phyloP scores from a whole-genome alignment of 2,113 vertebrate genomes.

The Calyptommatus sinebrachiatus region DNA sequence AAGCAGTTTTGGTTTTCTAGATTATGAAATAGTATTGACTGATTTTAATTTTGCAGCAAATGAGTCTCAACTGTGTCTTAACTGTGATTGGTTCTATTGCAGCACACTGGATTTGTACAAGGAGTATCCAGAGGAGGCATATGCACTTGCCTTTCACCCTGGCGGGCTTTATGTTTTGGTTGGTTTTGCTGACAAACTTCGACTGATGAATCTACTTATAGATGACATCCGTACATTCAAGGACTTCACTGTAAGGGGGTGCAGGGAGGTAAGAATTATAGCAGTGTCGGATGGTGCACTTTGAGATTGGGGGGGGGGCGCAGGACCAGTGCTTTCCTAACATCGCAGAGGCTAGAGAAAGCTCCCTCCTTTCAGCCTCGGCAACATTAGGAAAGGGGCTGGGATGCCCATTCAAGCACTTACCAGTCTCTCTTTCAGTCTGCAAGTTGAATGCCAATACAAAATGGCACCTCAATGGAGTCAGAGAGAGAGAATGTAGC shows the following conservation, averaged over 20 bases:
- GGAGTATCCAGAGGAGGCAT: constrained; percentile 86
- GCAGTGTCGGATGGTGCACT: too few species aligned
- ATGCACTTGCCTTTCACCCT: constrained; percentile 88
- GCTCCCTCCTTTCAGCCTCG: too few species aligned
- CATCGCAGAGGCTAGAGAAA: too few species aligned
- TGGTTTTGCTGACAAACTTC: constrained; percentile 91
- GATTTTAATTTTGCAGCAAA: constrained; percentile 10
- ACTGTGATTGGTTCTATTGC: constrained; percentile 40
- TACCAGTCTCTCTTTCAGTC: too few species aligned
- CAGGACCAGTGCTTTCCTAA: too few species aligned
- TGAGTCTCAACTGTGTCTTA: background rate
- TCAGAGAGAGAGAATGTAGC: too few species aligned
- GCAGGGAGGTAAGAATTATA: constrained; percentile 80
- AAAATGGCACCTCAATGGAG: too few species aligned
- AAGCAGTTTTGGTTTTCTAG: too few species aligned
- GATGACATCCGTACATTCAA: constrained; percentile 86
- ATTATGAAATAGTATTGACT: background rate
- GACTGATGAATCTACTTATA: constrained; percentile 87
- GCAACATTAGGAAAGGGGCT: too few species aligned
- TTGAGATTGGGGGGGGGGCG: too few species aligned
- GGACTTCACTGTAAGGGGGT: constrained; percentile 86
- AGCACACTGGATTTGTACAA: constrained; percentile 87
- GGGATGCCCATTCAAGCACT: too few species aligned
- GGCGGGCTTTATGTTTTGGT: constrained; percentile 86
- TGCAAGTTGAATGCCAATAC: too few species aligned